Evolutionary conservation across 2,888 invertebrate genomes (phyloP).

Genomic region (Drosophila nr. fundita): DNA sequence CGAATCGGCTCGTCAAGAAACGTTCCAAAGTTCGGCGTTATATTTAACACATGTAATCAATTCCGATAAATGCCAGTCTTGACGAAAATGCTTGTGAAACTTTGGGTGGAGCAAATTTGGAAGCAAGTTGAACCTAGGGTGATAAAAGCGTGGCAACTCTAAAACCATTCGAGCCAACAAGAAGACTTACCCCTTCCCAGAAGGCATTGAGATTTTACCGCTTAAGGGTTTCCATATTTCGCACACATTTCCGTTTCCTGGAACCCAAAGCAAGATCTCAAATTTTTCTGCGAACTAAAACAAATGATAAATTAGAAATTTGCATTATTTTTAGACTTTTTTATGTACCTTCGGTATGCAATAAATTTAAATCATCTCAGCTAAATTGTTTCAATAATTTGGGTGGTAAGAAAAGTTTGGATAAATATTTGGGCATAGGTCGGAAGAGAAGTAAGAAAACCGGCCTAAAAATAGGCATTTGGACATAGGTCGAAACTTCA

Average conservation of each 20-base stretch:
- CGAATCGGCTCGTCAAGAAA: neutral
- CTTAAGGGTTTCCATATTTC: neutral
- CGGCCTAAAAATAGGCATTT: too few species aligned
- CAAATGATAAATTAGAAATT: conserved; percentile 18
- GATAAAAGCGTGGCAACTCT: conserved; percentile 6
- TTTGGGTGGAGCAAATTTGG: conserved; percentile 16
- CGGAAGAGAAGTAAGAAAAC: too few species aligned
- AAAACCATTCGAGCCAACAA: conserved; percentile 25
- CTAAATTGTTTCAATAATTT: neutral
- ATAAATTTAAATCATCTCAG: neutral
- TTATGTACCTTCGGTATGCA: conserved; percentile 12
- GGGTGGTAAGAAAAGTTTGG: neutral
- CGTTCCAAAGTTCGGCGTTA: conserved; percentile 22
- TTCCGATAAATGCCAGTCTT: neutral
- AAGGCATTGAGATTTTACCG: neutral
- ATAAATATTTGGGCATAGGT: too few species aligned
- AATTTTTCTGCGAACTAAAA: conserved; percentile 11
- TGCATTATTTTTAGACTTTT: neutral
- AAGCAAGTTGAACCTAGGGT: conserved; percentile 51
- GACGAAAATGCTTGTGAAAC: neutral
- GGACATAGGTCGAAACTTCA: too few species aligned
- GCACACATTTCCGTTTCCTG: neutral
- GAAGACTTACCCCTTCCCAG: conserved; percentile 11
- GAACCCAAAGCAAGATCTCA: neutral
- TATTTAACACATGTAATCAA: conserved; percentile 4